Base-by-base conservation (phyloP, 2,888 invertebrate species). In the Lepetodrilus schrolli region DNA sequence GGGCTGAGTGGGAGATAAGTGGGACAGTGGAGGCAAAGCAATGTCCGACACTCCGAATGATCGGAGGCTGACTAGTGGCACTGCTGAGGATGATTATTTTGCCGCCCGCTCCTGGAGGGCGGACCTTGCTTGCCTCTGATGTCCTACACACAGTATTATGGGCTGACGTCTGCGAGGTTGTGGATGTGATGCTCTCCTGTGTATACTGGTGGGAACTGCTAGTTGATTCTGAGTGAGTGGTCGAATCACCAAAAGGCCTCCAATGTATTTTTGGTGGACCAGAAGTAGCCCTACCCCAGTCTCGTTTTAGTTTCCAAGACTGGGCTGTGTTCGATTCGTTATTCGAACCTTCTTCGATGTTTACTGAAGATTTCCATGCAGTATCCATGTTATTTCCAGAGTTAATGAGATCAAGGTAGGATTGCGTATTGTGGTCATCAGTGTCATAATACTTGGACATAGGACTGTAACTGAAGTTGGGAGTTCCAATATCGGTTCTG, bases 11-110 rank as follows among this genome's bases (percentile, higher is more conserved):
- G 30, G 58, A 30, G 58, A 58, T 58, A 34, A 58, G 58, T 58
- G 58, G 58, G 17, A 58, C 58, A 30, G 58, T 58, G 2, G 58
- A 58, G 58, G 58, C 58, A 34, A 58, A 58, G 58, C 30, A 58
- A 17, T 58, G 58, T 7, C 58, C 26, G 17, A 58, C 34, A 30
- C 30, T 13, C 30, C 58, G 13, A n/a, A n/a, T n/a, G n/a, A n/a
- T n/a, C n/a, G n/a, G n/a, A n/a, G n/a, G n/a, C n/a, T n/a, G n/a
- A n/a, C n/a, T n/a, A n/a, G n/a, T n/a, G n/a, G n/a, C n/a, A n/a
- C n/a, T n/a, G n/a, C n/a, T n/a, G n/a, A n/a, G n/a, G n/a, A n/a
- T n/a, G n/a, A n/a, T n/a, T n/a, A n/a, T n/a, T n/a, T n/a, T n/a
- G n/a, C n/a, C n/a, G n/a, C n/a, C n/a, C n/a, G n/a, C n/a, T n/a